A percentile compares a stretch with the other conserved stretches of the same genome.
Conservation (phyloP, 2,113 vertebrate genomes). For the Hippopotamus amphibius region DNA sequence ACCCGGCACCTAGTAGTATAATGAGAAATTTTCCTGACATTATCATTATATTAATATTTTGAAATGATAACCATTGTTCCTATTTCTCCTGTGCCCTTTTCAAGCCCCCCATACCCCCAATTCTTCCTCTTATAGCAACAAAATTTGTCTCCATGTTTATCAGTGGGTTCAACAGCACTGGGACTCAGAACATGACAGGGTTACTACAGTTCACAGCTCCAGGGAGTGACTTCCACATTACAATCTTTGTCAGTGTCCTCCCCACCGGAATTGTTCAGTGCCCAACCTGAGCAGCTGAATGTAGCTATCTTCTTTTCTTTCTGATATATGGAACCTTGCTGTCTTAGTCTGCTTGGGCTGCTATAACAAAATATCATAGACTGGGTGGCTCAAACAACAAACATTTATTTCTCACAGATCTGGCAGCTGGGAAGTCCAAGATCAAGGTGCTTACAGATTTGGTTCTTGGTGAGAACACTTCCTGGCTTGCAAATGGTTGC, state of each 20-base stretch:
- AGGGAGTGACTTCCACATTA: not conserved
- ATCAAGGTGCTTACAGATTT: not conserved
- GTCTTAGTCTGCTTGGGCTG: not conserved
- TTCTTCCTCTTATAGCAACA: not conserved
- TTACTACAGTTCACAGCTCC: not conserved
- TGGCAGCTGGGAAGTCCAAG: not conserved
- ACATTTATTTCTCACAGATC: not conserved
- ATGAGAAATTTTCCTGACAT: not conserved
- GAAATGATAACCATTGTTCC: not conserved
- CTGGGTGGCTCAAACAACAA: not conserved
- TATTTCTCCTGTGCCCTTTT: not conserved
- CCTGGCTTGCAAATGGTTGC: not conserved
- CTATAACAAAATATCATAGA: not conserved
- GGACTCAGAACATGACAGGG: not conserved
- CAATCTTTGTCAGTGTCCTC: not conserved
- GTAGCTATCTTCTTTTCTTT: not conserved
- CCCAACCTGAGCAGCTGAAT: not conserved
- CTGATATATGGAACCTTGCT: not conserved
- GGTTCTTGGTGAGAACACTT: not conserved
- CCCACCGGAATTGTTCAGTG: not conserved
- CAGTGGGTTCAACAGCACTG: not conserved
- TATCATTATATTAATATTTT: not conserved
- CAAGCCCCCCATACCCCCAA: not conserved
- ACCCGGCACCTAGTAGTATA: not conserved
- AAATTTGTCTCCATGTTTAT: slow-evolving; percentile 5